Conservation (phyloP, 2,797 vertebrate species). For the Australoheros facetus region DNA sequence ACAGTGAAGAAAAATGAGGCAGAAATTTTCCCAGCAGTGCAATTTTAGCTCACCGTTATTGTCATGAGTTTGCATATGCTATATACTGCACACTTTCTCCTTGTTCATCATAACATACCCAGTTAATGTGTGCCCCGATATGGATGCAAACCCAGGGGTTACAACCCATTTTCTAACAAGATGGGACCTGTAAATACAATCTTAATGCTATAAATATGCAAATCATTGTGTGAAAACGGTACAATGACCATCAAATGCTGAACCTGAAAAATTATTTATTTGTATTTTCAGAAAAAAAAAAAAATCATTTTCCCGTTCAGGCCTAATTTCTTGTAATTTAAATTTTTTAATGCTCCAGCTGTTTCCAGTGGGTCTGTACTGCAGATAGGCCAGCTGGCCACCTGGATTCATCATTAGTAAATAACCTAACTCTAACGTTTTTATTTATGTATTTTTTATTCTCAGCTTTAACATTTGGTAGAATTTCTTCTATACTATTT, state of each 20-base stretch:
- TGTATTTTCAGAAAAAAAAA: neutral
- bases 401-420: neutral
- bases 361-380: neutral
- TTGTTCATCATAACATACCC: neutral
- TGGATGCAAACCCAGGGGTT: neutral
- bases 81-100: neutral
- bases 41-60: slow-evolving; percentile 43
- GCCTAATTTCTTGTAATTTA: neutral
- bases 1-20: slow-evolving; percentile 43
- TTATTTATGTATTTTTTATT: neutral
- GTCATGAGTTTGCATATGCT: slow-evolving; percentile 28
- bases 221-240: neutral
- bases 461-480: neutral
- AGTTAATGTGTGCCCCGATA: neutral
- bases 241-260: neutral
- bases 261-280: neutral
- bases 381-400: neutral
- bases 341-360: neutral
- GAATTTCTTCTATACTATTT: neutral
- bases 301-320: neutral
- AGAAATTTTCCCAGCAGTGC: slow-evolving; percentile 22
- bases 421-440: neutral
- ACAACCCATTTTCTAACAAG: neutral
- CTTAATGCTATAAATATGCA: neutral
- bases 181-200: neutral